Evolutionary conservation across 2,113 vertebrate genomes (phyloP).

Genomic region (Neolamprologus variostigma): DNA sequence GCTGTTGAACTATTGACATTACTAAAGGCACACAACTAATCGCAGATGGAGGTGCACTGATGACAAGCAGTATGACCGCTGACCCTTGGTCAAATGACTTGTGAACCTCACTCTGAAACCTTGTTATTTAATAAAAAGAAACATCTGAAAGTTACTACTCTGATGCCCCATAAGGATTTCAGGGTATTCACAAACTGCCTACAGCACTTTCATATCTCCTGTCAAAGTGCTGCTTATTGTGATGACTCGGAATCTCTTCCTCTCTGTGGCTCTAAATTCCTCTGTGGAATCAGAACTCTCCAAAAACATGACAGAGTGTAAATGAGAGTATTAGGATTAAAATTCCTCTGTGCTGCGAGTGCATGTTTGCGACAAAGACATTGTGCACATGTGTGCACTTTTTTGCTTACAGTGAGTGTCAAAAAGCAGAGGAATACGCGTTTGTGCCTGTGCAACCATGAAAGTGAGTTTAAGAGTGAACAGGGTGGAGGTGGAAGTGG

Average conservation of each 20-base stretch:
- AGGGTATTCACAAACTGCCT: background rate
- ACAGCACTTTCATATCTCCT: background rate
- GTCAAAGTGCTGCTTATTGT: background rate
- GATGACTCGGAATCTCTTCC: background rate
- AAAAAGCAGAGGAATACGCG: background rate
- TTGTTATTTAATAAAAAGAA: background rate
- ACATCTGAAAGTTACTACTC: background rate
- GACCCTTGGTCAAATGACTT: background rate
- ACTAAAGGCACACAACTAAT: background rate
- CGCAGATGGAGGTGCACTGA: background rate
- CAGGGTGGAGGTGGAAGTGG: background rate
- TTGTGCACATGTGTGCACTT: background rate
- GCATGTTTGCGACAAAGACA: background rate
- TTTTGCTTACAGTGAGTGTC: background rate
- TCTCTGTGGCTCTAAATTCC: background rate
- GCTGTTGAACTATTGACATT: background rate
- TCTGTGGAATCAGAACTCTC: background rate
- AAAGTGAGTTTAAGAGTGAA: background rate
- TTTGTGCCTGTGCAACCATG: background rate
- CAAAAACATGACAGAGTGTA: background rate
- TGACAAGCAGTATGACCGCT: background rate
- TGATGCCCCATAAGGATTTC: background rate
- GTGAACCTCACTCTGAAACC: background rate
- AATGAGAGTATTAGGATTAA: background rate
- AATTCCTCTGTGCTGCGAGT: background rate